Percentiles rank a stretch among this genome's conserved stretches.
phyloP scores from a whole-genome alignment of 1,140 invertebrate species.

The Aleiodes sp. region DNA sequence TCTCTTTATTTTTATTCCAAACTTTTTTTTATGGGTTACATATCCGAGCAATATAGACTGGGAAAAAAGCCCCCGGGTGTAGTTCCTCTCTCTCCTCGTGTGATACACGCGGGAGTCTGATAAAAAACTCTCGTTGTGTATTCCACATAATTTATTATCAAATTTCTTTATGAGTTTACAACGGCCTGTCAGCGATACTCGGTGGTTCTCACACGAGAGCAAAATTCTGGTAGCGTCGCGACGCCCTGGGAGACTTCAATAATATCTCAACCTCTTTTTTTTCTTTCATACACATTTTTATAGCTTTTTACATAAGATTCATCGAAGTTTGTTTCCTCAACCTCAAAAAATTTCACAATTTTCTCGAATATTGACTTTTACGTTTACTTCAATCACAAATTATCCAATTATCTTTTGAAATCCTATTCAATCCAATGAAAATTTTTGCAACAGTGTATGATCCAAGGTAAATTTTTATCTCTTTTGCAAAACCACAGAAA shows the following conservation, averaged over 20 bases:
- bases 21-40: slow-evolving; percentile 53
- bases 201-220: neutral
- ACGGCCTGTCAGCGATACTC: slow-evolving; percentile 51
- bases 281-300: neutral
- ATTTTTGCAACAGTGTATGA: too few species aligned
- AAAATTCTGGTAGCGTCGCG: slow-evolving; percentile 12
- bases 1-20: neutral
- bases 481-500: neutral
- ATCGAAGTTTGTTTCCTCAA: neutral
- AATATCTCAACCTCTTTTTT: slow-evolving; percentile 42
- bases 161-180: slow-evolving; percentile 66
- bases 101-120: slow-evolving; percentile 39
- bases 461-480: too few species aligned
- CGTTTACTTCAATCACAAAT: too few species aligned
- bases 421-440: too few species aligned
- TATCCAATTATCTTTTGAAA: too few species aligned
- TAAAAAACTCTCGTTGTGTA: slow-evolving; percentile 46
- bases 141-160: slow-evolving; percentile 61
- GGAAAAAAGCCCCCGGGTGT: slow-evolving; percentile 21
- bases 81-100: slow-evolving; percentile 33
- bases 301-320: neutral
- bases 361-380: too few species aligned
- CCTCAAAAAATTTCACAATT: too few species aligned
- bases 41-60: slow-evolving; percentile 51
- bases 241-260: slow-evolving; percentile 31